These are phyloP conservation scores for sheep (Ovis aries) DNA, from an alignment of 2,113 vertebrate genomes.

Conservation along the genomic window DNA sequence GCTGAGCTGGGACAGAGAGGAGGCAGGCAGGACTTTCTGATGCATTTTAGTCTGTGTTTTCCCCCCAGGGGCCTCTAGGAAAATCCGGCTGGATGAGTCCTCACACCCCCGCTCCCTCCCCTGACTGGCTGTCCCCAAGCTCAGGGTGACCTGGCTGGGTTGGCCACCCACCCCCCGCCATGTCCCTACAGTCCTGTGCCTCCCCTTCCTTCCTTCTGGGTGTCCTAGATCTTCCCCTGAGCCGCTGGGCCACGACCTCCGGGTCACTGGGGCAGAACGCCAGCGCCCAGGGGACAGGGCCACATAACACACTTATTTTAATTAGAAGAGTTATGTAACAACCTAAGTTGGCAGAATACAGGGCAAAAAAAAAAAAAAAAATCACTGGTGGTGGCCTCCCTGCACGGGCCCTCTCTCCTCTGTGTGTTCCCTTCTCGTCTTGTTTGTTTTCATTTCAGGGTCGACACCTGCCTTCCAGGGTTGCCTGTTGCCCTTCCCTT, in stretches of 20 bases:
- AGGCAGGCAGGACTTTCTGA: too few relatives aligned
- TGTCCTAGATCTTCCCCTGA: not conserved
- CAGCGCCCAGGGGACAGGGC: not conserved
- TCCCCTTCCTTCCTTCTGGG: not conserved
- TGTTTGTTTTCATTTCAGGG: fast-evolving
- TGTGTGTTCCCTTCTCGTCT: not conserved
- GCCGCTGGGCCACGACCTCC: not conserved
- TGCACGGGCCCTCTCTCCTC: fast-evolving
- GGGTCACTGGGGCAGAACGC: slow-evolving; percentile 11
- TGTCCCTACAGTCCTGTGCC: fast-evolving
- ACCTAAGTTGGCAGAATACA: not conserved
- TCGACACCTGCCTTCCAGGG: fast-evolving
- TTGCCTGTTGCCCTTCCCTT: not conserved
- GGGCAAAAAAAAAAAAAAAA: not conserved
- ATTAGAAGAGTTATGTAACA: slow-evolving; percentile 39
- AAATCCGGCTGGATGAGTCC: not conserved
- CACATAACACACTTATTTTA: not conserved
- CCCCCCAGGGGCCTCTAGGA: not conserved
- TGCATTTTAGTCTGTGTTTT: not conserved
- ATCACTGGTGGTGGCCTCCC: not conserved
- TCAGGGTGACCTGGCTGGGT: not conserved
- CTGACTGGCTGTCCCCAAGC: not conserved
- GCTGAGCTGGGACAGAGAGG: not conserved
- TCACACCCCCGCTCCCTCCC: too few relatives aligned
- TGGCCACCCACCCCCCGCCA: fast-evolving